These are phyloP conservation scores for Furcifer pardalis DNA, from an alignment of 2,797 vertebrate species.

Conservation along the genomic window DNA sequence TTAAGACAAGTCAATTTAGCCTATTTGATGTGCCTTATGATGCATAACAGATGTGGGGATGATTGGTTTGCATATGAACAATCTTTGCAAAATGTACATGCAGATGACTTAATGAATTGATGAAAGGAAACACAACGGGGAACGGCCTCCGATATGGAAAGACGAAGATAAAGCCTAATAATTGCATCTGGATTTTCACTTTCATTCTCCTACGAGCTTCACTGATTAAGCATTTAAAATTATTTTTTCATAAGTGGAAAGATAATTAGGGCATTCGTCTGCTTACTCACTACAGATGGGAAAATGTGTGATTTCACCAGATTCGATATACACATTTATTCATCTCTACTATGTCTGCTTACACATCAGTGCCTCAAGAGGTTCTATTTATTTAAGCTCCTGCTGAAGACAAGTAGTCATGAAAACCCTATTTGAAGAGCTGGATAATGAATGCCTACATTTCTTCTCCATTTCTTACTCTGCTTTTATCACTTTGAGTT, in stretches of 20 bases:
- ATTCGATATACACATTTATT: conserved; percentile 4
- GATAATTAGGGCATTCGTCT: conserved; percentile 50
- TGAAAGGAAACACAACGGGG: conserved; percentile 31
- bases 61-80: conserved; percentile 10
- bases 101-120: conserved; percentile 32
- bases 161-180: conserved; percentile 47
- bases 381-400: conserved; percentile 38
- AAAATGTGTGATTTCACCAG: conserved; percentile 41
- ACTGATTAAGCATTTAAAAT: conserved; percentile 36
- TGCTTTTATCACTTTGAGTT: background rate
- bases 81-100: conserved; percentile 21
- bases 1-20: conserved; percentile 41
- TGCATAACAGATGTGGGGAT: conserved; percentile 31
- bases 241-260: conserved; percentile 46
- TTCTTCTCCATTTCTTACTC: background rate
- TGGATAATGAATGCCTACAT: background rate
- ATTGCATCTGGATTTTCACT: conserved; percentile 54
- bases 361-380: conserved; percentile 7
- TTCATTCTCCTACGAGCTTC: conserved; percentile 26
- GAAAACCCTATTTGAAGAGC: background rate
- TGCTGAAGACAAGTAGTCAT: conserved; percentile 14
- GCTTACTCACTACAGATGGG: conserved; percentile 21
- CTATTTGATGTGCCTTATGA: conserved; percentile 41
- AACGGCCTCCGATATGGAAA: conserved; percentile 30
- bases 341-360: conserved; percentile 22